A percentile compares a stretch with the other conserved stretches of the same genome.
Conservation (phyloP, 2,797 vertebrate species). For the Galaxias olidus region DNA sequence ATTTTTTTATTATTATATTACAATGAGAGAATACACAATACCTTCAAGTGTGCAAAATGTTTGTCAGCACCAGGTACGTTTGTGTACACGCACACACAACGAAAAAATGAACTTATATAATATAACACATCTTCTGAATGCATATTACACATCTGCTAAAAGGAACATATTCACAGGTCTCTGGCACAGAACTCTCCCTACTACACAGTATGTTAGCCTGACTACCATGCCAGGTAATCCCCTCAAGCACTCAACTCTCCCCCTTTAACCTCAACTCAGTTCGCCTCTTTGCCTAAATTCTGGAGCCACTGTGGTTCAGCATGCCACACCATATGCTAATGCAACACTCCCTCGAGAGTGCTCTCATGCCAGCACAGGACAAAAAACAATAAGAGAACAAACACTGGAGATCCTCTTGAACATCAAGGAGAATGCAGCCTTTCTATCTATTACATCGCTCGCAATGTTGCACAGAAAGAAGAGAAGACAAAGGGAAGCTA, state of each 20-base stretch:
- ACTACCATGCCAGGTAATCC: slow-evolving; percentile 25
- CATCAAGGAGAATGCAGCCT: background rate
- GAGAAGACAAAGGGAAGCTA: slow-evolving; percentile 17
- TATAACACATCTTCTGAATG: slow-evolving; percentile 75
- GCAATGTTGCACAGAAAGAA: background rate
- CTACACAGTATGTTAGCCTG: slow-evolving; percentile 48
- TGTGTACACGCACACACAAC: slow-evolving; percentile 46
- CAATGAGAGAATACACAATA: slow-evolving; percentile 85
- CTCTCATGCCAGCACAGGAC: slow-evolving; percentile 5
- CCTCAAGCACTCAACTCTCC: background rate
- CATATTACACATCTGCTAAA: slow-evolving; percentile 70
- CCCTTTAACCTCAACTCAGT: background rate
- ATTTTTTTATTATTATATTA: slow-evolving; percentile 86
- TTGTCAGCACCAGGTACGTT: slow-evolving; percentile 76
- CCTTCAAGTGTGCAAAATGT: slow-evolving; percentile 72
- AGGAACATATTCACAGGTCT: slow-evolving; percentile 80
- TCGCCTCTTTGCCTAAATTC: background rate
- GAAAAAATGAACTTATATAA: slow-evolving; percentile 64
- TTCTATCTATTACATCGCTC: background rate
- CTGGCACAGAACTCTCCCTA: slow-evolving; percentile 81
- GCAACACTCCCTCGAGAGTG: background rate
- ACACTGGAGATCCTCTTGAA: slow-evolving; percentile 9
- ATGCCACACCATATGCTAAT: slow-evolving; percentile 16
- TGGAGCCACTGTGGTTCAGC: slow-evolving; percentile 4
- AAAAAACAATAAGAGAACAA: background rate